phyloP scores from a whole-genome alignment of 2,888 invertebrate genomes.

The Drosophila phalerata region DNA sequence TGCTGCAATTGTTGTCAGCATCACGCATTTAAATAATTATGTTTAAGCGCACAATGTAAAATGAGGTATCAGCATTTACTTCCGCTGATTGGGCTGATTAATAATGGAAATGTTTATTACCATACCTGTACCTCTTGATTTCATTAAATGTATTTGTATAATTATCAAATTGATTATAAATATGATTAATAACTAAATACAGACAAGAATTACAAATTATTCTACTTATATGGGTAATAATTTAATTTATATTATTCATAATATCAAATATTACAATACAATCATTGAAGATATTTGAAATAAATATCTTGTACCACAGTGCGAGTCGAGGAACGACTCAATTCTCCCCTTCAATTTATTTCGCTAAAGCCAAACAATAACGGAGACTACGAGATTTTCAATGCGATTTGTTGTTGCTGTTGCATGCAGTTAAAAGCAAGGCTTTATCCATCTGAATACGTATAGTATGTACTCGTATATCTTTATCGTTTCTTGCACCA shows the following conservation, averaged over 20 bases:
- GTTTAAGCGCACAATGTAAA: conserved; percentile 18
- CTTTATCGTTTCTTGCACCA: conserved; percentile 36
- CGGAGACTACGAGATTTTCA: background rate
- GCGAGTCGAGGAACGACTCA: background rate
- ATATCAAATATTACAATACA: too few relatives aligned
- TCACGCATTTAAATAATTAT: conserved; percentile 20
- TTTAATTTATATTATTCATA: too few relatives aligned
- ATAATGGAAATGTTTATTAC: conserved; percentile 38
- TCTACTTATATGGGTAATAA: background rate
- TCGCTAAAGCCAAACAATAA: background rate
- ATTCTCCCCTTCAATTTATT: background rate
- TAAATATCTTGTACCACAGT: conserved; percentile 4
- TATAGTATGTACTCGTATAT: conserved; percentile 26
- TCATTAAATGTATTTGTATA: conserved; percentile 6
- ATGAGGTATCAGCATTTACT: conserved; percentile 25
- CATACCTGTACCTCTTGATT: background rate
- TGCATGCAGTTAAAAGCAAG: conserved; percentile 43
- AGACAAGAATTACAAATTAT: background rate
- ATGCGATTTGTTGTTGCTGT: conserved; percentile 11
- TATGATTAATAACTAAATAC: background rate
- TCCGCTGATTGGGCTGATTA: conserved; percentile 56
- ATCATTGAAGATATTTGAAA: background rate
- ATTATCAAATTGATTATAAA: background rate
- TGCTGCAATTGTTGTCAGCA: conserved; percentile 30
- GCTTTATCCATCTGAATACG: conserved; percentile 33